Evolutionary conservation across 1,140 invertebrate genomes (phyloP).

Genomic region (Phymastichus coffea): DNA sequence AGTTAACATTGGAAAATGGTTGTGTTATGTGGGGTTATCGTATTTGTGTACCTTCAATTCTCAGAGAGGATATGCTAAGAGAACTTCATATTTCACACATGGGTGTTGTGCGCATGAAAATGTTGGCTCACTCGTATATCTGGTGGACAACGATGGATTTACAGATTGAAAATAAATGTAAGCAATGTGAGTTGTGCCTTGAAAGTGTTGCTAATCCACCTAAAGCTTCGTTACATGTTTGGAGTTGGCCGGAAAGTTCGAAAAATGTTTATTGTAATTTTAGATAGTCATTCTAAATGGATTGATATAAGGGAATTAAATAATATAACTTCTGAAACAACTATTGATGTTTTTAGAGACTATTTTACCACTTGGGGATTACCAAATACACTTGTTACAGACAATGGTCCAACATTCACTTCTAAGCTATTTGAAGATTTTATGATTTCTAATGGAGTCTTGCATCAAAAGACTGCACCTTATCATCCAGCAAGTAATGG

Average conservation of each 20-base stretch:
- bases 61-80: background rate
- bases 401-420: conserved; percentile 13
- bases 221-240: background rate
- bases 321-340: background rate
- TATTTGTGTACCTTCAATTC: background rate
- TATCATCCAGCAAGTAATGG: conserved; percentile 20
- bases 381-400: conserved; percentile 11
- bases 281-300: conserved; percentile 25
- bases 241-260: background rate
- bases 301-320: conserved; percentile 8
- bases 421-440: conserved; percentile 4
- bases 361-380: conserved; percentile 17
- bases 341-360: conserved; percentile 11
- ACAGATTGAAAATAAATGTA: conserved; percentile 42
- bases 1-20: background rate
- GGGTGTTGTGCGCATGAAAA: conserved; percentile 36
- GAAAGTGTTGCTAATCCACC: conserved; percentile 23
- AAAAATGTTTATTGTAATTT: conserved; percentile 13
- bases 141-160: conserved; percentile 55
- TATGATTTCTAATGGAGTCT: background rate
- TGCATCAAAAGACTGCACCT: background rate
- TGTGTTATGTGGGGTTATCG: background rate
- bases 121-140: conserved; percentile 48
- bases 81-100: background rate
- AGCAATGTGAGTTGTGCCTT: conserved; percentile 26